Percentiles rank a stretch among this genome's conserved stretches.
Conservation (phyloP, 2,113 vertebrate genomes). For the Caretta caretta region DNA sequence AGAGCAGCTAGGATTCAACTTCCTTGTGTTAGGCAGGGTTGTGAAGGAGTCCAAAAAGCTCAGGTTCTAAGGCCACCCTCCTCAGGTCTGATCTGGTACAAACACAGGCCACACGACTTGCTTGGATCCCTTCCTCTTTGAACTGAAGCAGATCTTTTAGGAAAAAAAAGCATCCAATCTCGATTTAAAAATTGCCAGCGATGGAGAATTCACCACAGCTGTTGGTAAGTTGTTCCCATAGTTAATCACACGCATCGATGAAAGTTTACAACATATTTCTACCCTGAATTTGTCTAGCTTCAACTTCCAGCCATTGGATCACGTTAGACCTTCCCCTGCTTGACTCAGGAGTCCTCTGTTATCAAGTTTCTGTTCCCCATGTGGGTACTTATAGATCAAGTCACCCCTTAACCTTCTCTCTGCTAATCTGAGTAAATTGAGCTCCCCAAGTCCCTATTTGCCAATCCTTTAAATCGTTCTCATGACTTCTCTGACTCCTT, state of each 20-base stretch:
- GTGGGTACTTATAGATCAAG: background rate
- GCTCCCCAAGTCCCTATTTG: background rate
- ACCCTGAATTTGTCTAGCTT: background rate
- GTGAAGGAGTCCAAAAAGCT: background rate
- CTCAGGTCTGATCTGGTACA: background rate
- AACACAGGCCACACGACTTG: background rate
- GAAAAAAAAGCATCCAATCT: background rate
- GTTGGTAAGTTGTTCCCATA: background rate
- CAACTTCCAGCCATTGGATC: background rate
- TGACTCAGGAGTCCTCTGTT: background rate
- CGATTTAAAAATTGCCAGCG: background rate
- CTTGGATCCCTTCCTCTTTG: background rate
- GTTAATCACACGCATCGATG: background rate
- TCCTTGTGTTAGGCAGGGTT: background rate
- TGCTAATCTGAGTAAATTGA: background rate
- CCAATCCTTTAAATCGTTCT: too few species aligned
- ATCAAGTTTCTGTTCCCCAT: background rate
- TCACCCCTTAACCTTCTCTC: background rate
- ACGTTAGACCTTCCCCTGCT: background rate
- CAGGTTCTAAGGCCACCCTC: background rate
- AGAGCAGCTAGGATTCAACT: background rate
- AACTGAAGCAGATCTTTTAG: background rate
- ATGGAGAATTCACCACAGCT: background rate
- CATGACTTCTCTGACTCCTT: background rate
- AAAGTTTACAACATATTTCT: background rate